phyloP scores from a whole-genome alignment of 1,140 invertebrate genomes.

The Ephestia elutella region DNA sequence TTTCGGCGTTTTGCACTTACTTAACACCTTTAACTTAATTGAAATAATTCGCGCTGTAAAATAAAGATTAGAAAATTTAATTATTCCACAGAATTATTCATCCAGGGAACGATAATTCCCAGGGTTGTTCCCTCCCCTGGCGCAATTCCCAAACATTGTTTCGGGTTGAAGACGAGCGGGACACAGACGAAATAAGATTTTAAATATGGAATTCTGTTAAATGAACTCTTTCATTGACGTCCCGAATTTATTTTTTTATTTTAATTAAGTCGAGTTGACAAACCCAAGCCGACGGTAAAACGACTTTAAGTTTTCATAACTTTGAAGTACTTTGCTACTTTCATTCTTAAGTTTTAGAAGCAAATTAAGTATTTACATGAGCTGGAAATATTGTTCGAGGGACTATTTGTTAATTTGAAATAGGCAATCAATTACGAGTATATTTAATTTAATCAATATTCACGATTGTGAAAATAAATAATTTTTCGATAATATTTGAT shows the following conservation, averaged over 20 bases:
- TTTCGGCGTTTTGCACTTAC: background rate
- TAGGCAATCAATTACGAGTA: too few species aligned
- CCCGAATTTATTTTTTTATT: slow-evolving; percentile 20
- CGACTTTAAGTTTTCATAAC: background rate
- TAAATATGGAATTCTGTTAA: slow-evolving; percentile 46
- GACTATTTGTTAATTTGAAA: background rate
- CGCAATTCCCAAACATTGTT: slow-evolving; percentile 43
- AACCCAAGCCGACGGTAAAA: background rate
- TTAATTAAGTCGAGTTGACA: slow-evolving; percentile 19
- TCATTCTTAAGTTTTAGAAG: background rate
- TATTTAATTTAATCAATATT: too few species aligned
- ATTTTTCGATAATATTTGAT: slow-evolving; percentile 3
- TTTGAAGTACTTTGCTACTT: background rate
- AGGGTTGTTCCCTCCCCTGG: slow-evolving; percentile 24
- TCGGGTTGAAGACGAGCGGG: slow-evolving; percentile 32
- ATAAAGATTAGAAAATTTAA: background rate
- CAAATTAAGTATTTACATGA: background rate
- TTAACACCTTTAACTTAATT: background rate
- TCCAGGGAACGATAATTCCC: slow-evolving; percentile 18
- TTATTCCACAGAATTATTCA: slow-evolving; percentile 2
- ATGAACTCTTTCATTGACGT: slow-evolving; percentile 30
- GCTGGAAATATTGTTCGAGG: background rate
- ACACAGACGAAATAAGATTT: slow-evolving; percentile 46
- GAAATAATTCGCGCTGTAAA: background rate
- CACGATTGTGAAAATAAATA: too few species aligned